Evolutionary conservation across 2,797 vertebrate genomes (phyloP).

Genomic region (Neoniphon sammara): DNA sequence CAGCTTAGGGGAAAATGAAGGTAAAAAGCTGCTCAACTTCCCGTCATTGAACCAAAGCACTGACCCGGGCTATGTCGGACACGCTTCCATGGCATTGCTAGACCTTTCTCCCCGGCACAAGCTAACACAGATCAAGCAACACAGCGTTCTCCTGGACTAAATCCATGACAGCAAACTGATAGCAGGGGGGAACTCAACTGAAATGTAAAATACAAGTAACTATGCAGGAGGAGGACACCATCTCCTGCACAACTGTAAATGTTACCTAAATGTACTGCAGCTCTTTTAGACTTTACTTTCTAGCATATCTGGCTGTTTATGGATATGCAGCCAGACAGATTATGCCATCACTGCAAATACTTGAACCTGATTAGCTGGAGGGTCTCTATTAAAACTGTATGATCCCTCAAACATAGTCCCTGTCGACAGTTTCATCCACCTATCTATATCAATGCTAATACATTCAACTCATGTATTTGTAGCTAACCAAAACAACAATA

Average conservation of each 20-base stretch:
- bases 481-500: no score
- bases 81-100: not conserved
- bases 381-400: no score
- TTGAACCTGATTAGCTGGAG: no score
- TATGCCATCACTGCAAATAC: no score
- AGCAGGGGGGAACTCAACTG: not conserved
- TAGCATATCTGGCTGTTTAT: no score
- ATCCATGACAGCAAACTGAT: not conserved
- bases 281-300: no score
- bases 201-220: not conserved
- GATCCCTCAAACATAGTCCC: no score
- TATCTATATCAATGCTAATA: no score
- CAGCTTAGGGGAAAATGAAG: conserved; percentile 20
- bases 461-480: no score
- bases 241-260: not conserved
- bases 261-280: not conserved
- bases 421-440: no score
- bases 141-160: not conserved
- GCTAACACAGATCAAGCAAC: conserved; percentile 2
- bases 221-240: no score
- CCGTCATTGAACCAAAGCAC: not conserved
- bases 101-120: not conserved
- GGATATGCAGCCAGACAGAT: no score
- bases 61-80: conserved; percentile 11
- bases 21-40: conserved; percentile 16